phyloP scores from a whole-genome alignment of 2,888 invertebrate species.

The Campoletis raptor region DNA sequence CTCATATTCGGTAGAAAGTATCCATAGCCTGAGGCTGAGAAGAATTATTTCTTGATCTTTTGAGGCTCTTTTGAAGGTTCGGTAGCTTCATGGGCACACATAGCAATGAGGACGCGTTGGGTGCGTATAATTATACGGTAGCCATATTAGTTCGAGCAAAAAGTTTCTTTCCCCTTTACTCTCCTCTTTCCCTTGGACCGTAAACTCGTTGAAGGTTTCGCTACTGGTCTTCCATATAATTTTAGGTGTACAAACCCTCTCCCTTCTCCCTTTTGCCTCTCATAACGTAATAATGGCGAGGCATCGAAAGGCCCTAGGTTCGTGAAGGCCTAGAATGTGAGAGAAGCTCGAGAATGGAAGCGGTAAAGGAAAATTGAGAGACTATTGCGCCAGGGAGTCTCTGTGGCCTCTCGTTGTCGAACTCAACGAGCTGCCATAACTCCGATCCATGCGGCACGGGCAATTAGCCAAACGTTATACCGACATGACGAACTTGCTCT shows the following conservation, averaged over 20 bases:
- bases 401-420: slow-evolving; percentile 50
- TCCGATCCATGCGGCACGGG: slow-evolving; percentile 78
- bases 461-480: slow-evolving; percentile 71
- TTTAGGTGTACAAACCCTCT: slow-evolving; percentile 47
- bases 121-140: slow-evolving; percentile 83
- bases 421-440: slow-evolving; percentile 81
- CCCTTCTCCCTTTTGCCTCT: slow-evolving; percentile 74
- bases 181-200: slow-evolving; percentile 76
- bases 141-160: slow-evolving; percentile 72
- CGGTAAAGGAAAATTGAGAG: slow-evolving; percentile 47
- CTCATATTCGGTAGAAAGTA: slow-evolving; percentile 73
- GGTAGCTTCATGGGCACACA: slow-evolving; percentile 67
- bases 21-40: slow-evolving; percentile 74
- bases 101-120: slow-evolving; percentile 75
- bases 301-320: slow-evolving; percentile 47
- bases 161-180: slow-evolving; percentile 71
- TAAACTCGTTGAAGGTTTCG: slow-evolving; percentile 82
- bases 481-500: slow-evolving; percentile 65
- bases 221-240: slow-evolving; percentile 84
- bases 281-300: slow-evolving; percentile 81
- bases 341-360: slow-evolving; percentile 52
- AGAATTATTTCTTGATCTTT: slow-evolving; percentile 72
- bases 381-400: slow-evolving; percentile 18
- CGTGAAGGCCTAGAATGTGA: slow-evolving; percentile 68
- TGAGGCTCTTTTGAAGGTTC: slow-evolving; percentile 67